Evolutionary conservation across 2,113 vertebrate species (phyloP).

Genomic region (Onychostoma macrolepis): DNA sequence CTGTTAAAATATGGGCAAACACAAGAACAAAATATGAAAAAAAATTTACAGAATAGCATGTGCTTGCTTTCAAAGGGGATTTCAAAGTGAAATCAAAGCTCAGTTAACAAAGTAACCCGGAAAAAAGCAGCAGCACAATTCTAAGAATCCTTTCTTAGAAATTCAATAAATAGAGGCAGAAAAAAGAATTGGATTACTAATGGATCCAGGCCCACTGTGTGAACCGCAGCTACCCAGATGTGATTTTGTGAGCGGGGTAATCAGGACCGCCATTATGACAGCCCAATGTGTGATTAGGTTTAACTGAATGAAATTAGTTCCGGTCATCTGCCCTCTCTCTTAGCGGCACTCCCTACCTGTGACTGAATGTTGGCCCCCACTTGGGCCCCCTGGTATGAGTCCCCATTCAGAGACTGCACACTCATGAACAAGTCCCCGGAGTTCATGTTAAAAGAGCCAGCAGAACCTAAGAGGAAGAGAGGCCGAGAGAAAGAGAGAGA

Average conservation of each 20-base stretch:
- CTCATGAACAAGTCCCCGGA: constrained; percentile 99
- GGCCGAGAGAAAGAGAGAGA: constrained; percentile 52
- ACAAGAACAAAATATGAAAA: background rate
- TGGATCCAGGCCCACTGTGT: background rate
- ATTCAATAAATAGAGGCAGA: constrained; percentile 7
- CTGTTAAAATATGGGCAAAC: background rate
- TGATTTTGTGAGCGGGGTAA: background rate
- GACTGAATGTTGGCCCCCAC: constrained; percentile 99
- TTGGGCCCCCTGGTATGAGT: constrained; percentile 99
- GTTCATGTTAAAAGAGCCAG: constrained; percentile 99
- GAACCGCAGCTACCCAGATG: background rate
- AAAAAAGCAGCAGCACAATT: background rate
- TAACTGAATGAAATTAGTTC: constrained; percentile 30
- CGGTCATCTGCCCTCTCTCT: constrained; percentile 40
- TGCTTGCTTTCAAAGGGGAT: background rate
- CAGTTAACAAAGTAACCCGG: background rate
- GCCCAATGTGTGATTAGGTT: constrained; percentile 26
- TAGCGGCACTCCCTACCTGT: constrained; percentile 90
- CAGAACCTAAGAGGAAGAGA: constrained; percentile 87
- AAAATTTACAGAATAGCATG: background rate
- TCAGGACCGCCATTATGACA: background rate
- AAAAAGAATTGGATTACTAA: background rate
- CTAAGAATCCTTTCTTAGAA: constrained; percentile 8
- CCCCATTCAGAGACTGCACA: constrained; percentile 99
- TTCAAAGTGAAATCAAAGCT: background rate